Evolutionary conservation across 1,140 invertebrate genomes (phyloP).

Genomic region (Fopius arisanus): DNA sequence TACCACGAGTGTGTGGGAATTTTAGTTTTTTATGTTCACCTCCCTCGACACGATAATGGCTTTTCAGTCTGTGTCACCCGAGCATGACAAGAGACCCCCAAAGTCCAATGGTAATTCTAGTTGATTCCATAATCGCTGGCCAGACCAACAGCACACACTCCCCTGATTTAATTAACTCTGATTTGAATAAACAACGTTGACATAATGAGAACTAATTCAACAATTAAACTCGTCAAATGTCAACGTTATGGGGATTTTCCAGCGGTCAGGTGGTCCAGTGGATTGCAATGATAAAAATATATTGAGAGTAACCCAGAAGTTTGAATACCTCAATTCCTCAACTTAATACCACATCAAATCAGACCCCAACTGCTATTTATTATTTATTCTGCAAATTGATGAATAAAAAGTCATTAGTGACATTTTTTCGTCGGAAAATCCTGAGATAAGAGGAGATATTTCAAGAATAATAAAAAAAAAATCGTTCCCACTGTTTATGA

Average conservation of each 20-base stretch:
- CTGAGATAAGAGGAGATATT: no score
- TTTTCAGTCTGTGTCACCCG: not conserved
- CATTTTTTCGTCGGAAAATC: no score
- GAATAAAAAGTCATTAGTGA: no score
- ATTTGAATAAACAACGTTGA: not conserved
- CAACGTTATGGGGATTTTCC: not conserved
- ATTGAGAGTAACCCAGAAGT: no score
- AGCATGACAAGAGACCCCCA: conserved; percentile 3
- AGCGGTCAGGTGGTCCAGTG: no score
- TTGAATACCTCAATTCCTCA: no score
- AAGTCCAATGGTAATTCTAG: not conserved
- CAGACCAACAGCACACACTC: not conserved
- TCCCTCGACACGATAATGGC: not conserved
- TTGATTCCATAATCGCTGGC: not conserved
- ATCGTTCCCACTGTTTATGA: no score
- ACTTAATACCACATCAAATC: no score
- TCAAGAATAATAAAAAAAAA: no score
- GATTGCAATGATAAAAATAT: no score
- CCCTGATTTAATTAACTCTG: conserved; percentile 5
- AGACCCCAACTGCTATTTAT: no score
- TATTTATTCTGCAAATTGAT: no score
- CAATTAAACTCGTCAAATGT: not conserved
- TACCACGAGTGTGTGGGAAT: conserved; percentile 2
- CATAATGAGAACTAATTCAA: not conserved
- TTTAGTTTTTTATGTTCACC: not conserved